These are phyloP conservation scores for Selenia dentaria DNA, from an alignment of 2,888 invertebrate species.

Conservation along the genomic window DNA sequence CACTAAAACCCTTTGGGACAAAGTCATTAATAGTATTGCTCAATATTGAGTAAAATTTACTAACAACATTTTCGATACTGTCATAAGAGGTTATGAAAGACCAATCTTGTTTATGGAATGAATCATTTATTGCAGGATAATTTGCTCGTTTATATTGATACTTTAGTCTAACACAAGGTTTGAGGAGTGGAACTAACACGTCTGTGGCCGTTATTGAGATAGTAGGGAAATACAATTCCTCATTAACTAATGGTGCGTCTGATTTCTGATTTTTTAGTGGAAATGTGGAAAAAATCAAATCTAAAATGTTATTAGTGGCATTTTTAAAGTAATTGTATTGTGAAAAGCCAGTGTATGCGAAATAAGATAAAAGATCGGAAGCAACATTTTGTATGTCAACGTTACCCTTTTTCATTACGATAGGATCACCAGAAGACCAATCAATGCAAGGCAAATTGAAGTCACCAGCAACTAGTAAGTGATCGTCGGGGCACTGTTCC, in stretches of 20 bases:
- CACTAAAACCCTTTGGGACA: not conserved
- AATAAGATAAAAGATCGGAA: not conserved
- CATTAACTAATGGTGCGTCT: not conserved
- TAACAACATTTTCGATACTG: not conserved
- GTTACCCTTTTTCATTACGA: not conserved
- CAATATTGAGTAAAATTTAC: not conserved
- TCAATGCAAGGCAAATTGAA: constrained; percentile 8
- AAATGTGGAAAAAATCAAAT: constrained; percentile 3
- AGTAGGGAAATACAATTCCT: not conserved
- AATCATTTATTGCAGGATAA: not conserved
- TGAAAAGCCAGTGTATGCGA: not conserved
- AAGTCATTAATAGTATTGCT: not conserved
- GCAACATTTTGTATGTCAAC: constrained; percentile 5
- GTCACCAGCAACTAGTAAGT: constrained; percentile 8
- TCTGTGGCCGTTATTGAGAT: not conserved
- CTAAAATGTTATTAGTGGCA: constrained; percentile 1
- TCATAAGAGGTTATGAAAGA: not conserved
- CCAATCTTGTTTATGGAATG: not conserved
- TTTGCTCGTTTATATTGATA: not conserved
- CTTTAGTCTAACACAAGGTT: not conserved
- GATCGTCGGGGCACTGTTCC: not conserved
- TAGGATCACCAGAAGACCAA: no score
- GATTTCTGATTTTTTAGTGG: not conserved
- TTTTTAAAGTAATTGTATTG: constrained; percentile 1
- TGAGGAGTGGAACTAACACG: not conserved